These are phyloP conservation scores for Apodemus speciosus DNA, from an alignment of 2,113 vertebrate species.

Conservation along the genomic window DNA sequence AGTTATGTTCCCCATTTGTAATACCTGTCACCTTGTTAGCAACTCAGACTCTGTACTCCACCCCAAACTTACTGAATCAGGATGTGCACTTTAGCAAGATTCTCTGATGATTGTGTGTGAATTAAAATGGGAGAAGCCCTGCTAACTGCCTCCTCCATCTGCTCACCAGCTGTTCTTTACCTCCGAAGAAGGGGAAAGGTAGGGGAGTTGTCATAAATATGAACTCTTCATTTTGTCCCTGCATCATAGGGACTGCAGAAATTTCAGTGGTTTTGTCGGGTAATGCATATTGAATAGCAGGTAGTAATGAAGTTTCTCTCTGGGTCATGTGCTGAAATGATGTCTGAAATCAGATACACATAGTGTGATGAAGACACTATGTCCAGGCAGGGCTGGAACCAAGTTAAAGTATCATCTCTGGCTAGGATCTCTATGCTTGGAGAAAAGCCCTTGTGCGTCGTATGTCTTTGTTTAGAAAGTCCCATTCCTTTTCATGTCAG, in stretches of 20 bases:
- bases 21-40: neutral
- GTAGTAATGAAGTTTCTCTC: neutral
- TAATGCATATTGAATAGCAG: neutral
- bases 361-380: neutral
- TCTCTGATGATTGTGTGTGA: neutral
- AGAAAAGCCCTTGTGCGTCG: neutral
- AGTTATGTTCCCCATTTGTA: neutral
- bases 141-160: slow-evolving; percentile 17
- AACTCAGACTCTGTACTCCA: neutral
- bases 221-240: slow-evolving; percentile 9
- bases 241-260: neutral
- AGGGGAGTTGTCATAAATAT: neutral
- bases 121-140: slow-evolving; percentile 12
- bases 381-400: neutral
- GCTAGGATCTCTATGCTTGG: neutral
- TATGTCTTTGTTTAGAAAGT: neutral
- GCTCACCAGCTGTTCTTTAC: slow-evolving; percentile 5
- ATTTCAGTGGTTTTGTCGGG: slow-evolving; percentile 23
- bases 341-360: neutral
- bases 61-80: neutral
- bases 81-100: slow-evolving; percentile 42
- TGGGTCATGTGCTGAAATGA: neutral
- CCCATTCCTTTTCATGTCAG: neutral
- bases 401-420: neutral
- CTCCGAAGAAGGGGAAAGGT: slow-evolving; percentile 2